phyloP scores from a whole-genome alignment of 2,888 invertebrate genomes.

The Aporophyla nigra region DNA sequence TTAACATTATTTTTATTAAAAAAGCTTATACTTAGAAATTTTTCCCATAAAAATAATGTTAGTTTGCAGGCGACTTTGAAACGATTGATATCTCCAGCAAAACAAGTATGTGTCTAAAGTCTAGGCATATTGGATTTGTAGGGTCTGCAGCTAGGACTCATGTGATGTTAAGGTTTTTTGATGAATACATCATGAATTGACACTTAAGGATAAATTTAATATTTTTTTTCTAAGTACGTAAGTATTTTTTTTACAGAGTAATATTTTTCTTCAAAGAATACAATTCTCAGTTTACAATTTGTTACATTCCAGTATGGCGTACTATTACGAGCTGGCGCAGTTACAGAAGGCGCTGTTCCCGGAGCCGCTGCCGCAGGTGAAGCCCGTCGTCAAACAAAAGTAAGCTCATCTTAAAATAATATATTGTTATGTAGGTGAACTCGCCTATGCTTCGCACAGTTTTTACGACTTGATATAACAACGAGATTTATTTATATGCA shows the following conservation, averaged over 20 bases:
- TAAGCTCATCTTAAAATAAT: constrained; percentile 68
- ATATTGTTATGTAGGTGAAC: neutral
- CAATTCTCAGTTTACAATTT: neutral
- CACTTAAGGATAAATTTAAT: no score
- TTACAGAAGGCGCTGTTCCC: constrained; percentile 93
- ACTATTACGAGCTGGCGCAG: constrained; percentile 91
- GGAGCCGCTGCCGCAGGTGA: constrained; percentile 91
- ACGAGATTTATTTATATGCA: no score
- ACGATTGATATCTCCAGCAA: neutral
- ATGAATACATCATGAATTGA: neutral
- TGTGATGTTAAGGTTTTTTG: neutral
- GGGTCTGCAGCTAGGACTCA: neutral
- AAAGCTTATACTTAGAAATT: neutral
- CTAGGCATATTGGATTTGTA: neutral
- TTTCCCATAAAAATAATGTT: neutral
- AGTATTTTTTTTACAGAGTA: no score
- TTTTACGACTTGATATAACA: neutral
- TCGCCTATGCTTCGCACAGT: neutral
- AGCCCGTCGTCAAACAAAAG: constrained; percentile 92
- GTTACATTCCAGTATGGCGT: constrained; percentile 87
- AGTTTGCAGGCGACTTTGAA: neutral
- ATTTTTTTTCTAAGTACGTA: no score
- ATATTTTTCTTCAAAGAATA: neutral
- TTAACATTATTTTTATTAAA: neutral
- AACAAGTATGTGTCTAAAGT: neutral